Evolutionary conservation across 2,888 invertebrate species (phyloP).

Genomic region (Criorhina ranunculi): DNA sequence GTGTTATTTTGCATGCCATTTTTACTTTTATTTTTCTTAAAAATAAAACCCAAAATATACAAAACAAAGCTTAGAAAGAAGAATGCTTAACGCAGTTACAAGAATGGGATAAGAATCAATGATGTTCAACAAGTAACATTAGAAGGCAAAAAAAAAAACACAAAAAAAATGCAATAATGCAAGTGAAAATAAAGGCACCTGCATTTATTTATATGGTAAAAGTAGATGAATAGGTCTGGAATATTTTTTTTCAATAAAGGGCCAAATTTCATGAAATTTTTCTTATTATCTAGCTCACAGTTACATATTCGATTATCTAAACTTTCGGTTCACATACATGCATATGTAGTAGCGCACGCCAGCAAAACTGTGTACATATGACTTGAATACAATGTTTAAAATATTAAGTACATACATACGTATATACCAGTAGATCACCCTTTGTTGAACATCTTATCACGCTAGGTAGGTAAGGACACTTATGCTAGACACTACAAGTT

Average conservation of each 20-base stretch:
- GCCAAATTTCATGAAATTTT: not conserved
- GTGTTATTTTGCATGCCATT: not conserved
- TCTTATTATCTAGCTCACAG: not conserved
- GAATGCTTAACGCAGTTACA: not conserved
- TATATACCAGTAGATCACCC: not conserved
- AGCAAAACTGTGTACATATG: not conserved
- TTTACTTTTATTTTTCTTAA: not conserved
- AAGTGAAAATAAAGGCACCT: not conserved
- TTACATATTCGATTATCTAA: not conserved
- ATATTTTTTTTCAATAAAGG: not conserved
- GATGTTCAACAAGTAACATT: not conserved
- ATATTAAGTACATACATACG: not conserved
- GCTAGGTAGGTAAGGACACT: constrained; percentile 24
- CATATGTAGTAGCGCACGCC: not conserved
- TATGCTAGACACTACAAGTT: constrained; percentile 11
- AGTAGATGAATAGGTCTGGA: not conserved
- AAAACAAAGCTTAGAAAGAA: constrained; percentile 17
- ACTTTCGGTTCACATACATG: not conserved
- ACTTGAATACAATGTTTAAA: not conserved
- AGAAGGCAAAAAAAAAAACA: not conserved
- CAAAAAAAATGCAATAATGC: no score
- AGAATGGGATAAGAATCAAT: not conserved
- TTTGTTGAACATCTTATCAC: constrained; percentile 5
- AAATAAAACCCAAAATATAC: not conserved
- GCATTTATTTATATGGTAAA: not conserved